Percentiles rank a stretch among this genome's conserved stretches.
Conservation (phyloP, 2,113 vertebrate species). For the Zosterops pallidus region DNA sequence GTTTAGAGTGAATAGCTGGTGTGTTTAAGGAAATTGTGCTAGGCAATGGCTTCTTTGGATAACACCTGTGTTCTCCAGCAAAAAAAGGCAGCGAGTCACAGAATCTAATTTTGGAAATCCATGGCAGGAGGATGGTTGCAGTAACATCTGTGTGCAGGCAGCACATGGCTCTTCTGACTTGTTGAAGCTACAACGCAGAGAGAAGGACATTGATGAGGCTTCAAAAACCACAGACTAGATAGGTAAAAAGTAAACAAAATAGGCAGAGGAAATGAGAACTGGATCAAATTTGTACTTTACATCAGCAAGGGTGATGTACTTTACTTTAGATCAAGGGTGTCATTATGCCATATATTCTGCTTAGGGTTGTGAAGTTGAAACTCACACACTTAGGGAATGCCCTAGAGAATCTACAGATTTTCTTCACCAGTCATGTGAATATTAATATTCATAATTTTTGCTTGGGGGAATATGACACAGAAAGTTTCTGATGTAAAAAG, state of each 20-base stretch:
- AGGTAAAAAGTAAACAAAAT: neutral
- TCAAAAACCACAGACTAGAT: neutral
- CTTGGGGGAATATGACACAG: neutral
- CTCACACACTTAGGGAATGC: neutral
- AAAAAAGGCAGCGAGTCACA: too few species aligned
- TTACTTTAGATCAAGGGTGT: neutral
- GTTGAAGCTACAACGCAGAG: neutral
- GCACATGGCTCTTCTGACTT: neutral
- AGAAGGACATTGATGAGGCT: neutral
- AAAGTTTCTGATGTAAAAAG: neutral
- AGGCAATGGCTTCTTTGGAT: too few species aligned
- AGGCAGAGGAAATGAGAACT: neutral
- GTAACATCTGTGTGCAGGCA: neutral
- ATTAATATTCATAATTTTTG: neutral
- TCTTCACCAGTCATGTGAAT: neutral
- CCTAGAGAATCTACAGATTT: neutral
- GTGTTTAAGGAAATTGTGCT: too few species aligned
- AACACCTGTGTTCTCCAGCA: too few species aligned
- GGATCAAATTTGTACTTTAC: neutral
- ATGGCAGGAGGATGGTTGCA: too few species aligned
- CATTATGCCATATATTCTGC: rapidly evolving
- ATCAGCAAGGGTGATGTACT: neutral
- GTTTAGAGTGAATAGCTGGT: too few species aligned
- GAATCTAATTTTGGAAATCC: too few species aligned
- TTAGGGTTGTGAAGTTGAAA: neutral